Conservation (phyloP, 2,113 vertebrate species). For the Myrmecobius fasciatus region DNA sequence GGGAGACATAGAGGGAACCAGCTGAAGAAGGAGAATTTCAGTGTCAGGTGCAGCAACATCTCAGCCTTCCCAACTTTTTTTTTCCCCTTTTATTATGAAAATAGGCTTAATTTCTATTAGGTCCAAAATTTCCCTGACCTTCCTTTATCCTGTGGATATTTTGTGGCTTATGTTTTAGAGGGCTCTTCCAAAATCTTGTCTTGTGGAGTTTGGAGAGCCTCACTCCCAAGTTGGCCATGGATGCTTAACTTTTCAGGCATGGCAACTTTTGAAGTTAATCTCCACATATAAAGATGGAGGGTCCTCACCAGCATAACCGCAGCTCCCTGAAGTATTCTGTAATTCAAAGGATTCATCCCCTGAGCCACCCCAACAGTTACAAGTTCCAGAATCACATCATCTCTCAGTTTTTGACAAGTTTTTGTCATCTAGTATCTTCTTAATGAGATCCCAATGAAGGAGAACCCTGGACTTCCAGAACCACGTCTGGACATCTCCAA, state of each 20-base stretch:
- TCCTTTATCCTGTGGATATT: neutral
- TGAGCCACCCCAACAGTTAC: neutral
- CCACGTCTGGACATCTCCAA: neutral
- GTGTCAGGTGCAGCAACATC: neutral
- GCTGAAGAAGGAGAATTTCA: neutral
- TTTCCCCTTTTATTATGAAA: neutral
- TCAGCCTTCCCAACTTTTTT: neutral
- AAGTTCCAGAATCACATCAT: neutral
- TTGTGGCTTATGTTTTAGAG: neutral
- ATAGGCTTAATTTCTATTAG: neutral
- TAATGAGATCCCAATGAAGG: neutral
- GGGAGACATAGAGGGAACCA: rapidly evolving
- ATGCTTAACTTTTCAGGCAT: neutral
- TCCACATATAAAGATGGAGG: neutral
- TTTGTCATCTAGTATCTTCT: neutral
- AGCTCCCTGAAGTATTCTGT: neutral
- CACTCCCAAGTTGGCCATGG: neutral
- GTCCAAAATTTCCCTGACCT: neutral
- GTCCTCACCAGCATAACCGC: neutral
- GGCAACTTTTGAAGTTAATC: neutral
- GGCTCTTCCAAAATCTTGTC: neutral
- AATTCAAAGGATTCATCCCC: neutral
- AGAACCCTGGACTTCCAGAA: neutral
- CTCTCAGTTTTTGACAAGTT: neutral
- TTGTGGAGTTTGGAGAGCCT: neutral